phyloP scores from a whole-genome alignment of 2,113 vertebrate species.

The Dicaeum eximium region DNA sequence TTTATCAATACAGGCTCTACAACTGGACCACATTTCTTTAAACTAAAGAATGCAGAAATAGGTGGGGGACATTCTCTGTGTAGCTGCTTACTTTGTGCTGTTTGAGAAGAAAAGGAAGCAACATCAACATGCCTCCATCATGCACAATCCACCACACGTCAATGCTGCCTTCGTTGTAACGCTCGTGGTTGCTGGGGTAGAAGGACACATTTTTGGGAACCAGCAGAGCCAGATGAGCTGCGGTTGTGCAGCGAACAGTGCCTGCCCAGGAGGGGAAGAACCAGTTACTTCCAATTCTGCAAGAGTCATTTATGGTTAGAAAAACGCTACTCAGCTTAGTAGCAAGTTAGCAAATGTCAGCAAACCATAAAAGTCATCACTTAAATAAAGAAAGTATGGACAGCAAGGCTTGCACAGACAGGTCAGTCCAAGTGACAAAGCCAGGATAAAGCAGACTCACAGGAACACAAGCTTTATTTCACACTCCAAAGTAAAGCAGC shows the following conservation, averaged over 20 bases:
- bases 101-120: constrained; percentile 94
- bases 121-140: constrained; percentile 97
- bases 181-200: constrained; percentile 96
- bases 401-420: background rate
- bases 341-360: background rate
- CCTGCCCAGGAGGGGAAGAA: constrained; percentile 69
- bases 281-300: background rate
- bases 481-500: background rate
- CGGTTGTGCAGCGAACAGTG: constrained; percentile 95
- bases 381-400: background rate
- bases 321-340: background rate
- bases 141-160: constrained; percentile 99
- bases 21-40: background rate
- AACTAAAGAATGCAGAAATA: background rate
- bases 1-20: background rate
- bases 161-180: constrained; percentile 93
- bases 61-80: background rate
- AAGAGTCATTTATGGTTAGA: background rate
- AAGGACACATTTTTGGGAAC: constrained; percentile 98
- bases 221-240: constrained; percentile 92
- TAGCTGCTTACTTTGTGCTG: constrained; percentile 88
- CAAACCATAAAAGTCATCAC: background rate
- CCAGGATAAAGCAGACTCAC: background rate
- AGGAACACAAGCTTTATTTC: background rate
- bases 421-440: background rate